phyloP scores from a whole-genome alignment of 1,140 invertebrate genomes.

The Brachionus asplanchnoidis region DNA sequence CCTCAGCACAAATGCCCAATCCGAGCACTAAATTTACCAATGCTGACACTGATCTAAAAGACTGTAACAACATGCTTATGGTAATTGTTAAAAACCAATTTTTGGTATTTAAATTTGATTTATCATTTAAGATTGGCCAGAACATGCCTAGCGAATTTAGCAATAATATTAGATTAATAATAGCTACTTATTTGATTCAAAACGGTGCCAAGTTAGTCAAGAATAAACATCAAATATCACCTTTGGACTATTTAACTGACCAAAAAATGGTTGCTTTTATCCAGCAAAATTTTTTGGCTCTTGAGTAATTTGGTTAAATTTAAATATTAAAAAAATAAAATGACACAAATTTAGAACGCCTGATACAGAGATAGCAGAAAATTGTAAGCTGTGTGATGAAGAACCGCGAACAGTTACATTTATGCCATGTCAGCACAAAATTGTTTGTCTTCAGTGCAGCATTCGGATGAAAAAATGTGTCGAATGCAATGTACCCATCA shows the following conservation, averaged over 20 bases:
- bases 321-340: background rate
- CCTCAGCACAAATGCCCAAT: constrained; percentile 43
- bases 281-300: constrained; percentile 21
- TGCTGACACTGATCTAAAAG: background rate
- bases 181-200: constrained; percentile 37
- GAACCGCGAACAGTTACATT: constrained; percentile 63
- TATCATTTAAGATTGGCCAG: constrained; percentile 22
- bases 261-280: background rate
- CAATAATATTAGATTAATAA: constrained; percentile 15
- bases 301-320: background rate
- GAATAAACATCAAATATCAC: constrained; percentile 36
- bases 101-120: background rate
- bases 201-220: constrained; percentile 37
- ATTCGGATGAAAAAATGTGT: constrained; percentile 75
- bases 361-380: background rate
- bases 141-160: constrained; percentile 24
- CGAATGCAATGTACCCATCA: constrained; percentile 64
- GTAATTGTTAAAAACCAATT: background rate
- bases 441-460: constrained; percentile 73
- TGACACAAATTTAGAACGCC: background rate
- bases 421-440: constrained; percentile 70
- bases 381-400: constrained; percentile 72
- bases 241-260: constrained; percentile 33
- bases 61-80: constrained; percentile 22
- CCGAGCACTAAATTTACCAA: constrained; percentile 48